These are phyloP conservation scores for Ditylenchus weischeri DNA, from an alignment of 2,888 invertebrate genomes.

Conservation along the genomic window DNA sequence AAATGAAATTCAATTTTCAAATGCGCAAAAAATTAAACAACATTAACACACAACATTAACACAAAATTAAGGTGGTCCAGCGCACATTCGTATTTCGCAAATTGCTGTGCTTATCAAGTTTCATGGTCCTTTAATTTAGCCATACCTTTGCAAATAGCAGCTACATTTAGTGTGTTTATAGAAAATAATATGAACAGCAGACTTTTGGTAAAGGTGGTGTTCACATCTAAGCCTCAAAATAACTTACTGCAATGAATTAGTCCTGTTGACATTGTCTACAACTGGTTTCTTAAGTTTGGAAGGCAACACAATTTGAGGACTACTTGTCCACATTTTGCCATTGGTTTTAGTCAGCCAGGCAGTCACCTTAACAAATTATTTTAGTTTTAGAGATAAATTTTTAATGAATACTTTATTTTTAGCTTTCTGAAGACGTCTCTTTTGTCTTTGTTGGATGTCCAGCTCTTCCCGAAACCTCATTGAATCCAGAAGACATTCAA, in stretches of 20 bases:
- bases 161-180: too few relatives aligned
- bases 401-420: slow-evolving; percentile 31
- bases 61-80: too few relatives aligned
- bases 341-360: slow-evolving; percentile 47
- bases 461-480: slow-evolving; percentile 57
- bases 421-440: slow-evolving; percentile 39
- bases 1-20: too few relatives aligned
- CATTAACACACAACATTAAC: too few relatives aligned
- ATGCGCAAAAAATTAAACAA: too few relatives aligned
- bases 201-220: not conserved
- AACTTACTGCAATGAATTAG: slow-evolving; percentile 32
- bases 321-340: slow-evolving; percentile 37
- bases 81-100: too few relatives aligned
- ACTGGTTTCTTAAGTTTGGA: slow-evolving; percentile 22
- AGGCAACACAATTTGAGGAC: slow-evolving; percentile 38
- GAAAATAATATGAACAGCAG: too few relatives aligned
- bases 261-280: slow-evolving; percentile 13
- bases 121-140: slow-evolving; percentile 9
- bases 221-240: not conserved
- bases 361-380: slow-evolving; percentile 36
- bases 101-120: too few relatives aligned
- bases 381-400: not conserved
- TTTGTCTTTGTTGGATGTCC: slow-evolving; percentile 50
- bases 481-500: slow-evolving; percentile 54
- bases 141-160: too few relatives aligned